Evolutionary conservation across 2,113 vertebrate genomes (phyloP).

Genomic region (Rattus norvegicus): GRCr8 NC_086027.1:98875501-98876000

Average conservation of each 20-base stretch:
- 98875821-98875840: neutral
- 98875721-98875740: neutral
- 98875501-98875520: neutral
- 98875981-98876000: neutral
- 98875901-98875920: neutral
- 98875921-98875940: neutral
- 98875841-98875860: neutral
- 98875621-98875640: neutral
- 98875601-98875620: neutral
- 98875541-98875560: neutral
- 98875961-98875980: neutral
- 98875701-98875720: neutral
- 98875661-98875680: too few relatives aligned
- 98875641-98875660: neutral
- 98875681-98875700: neutral
- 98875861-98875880: neutral
- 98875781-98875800: neutral
- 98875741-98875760: neutral
- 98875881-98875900: fast-evolving
- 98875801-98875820: neutral
- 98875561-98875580: neutral
- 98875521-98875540: neutral
- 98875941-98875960: neutral
- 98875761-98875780: neutral
- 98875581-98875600: neutral